Base-by-base conservation (phyloP, 2,888 invertebrate genomes). In the Matsumyia berberina region DNA sequence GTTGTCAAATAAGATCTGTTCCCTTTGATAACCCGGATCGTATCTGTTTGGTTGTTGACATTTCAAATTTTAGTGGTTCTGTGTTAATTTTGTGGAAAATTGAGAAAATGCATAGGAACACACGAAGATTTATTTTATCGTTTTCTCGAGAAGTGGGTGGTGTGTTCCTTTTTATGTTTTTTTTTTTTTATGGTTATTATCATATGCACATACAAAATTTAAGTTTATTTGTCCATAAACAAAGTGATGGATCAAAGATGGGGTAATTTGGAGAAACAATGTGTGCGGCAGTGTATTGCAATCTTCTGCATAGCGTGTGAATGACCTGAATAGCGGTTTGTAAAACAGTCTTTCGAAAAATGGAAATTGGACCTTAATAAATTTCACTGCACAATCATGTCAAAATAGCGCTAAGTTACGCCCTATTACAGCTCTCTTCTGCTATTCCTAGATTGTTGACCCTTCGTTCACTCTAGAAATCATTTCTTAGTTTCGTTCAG, bases 1-100 rank as follows among this genome's bases (percentile, higher is more conserved):
- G 51, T 53, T 66, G 67, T 77, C 58, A 58, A 67, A 77, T 42
- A 60, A 66, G 60, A 82, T 60, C 44, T 19, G 42, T 29, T 51
- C 9, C 17, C 24, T 64, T 67, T 60, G 67, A 67, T 80, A 80
- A 33, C 29, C 15, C 24, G 19, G 58, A 7, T n/a, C 53, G 6
- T 35, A 5, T 8, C 33, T 31, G 33, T 64, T 69, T 24, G 4
- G 4, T 4, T 24, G 46, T 67, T 46, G 66, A 69, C 74, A 44
- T 70, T 66, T 64, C 2, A 29, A 42, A 66, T 64, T 58, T 70
- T 62, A 69, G 42, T 42, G 35, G 11, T 33, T 37, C 4, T 17
- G 33, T 62, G 74, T 67, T 74, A 67, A 53, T 74, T 74, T 74
- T 64, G 19, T 70, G 8, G 42, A 60, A 55, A 64, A 72, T 72